Evolutionary conservation across 1,140 invertebrate species (phyloP).

Genomic region (Caenorhabditis inopinata): DNA sequence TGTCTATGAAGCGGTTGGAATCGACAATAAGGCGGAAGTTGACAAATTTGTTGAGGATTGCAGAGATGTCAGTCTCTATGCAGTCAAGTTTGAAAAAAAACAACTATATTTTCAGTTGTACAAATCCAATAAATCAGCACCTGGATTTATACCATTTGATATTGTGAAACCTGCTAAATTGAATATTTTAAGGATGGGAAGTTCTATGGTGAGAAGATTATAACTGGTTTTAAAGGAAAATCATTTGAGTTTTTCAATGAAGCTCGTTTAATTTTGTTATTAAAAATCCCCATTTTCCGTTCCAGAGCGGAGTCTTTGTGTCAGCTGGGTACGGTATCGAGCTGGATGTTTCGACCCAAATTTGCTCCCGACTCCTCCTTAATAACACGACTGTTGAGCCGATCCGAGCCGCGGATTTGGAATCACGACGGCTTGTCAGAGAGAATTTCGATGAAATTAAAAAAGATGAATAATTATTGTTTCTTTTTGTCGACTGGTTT

Average conservation of each 20-base stretch:
- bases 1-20: neutral
- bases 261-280: neutral
- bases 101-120: neutral
- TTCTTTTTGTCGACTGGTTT: too few relatives aligned
- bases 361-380: neutral
- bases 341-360: conserved; percentile 31
- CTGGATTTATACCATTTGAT: conserved; percentile 29
- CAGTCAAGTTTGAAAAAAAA: neutral
- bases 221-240: neutral
- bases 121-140: neutral
- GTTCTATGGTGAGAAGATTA: conserved; percentile 26
- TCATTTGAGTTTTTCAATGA: too few relatives aligned
- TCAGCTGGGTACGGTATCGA: conserved; percentile 47
- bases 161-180: conserved; percentile 20
- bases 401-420: conserved; percentile 35
- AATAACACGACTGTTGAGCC: conserved; percentile 40
- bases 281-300: conserved; percentile 15
- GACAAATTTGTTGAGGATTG: conserved; percentile 32
- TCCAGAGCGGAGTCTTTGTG: conserved; percentile 44
- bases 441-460: conserved; percentile 11
- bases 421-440: neutral
- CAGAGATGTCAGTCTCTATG: neutral
- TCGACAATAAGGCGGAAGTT: conserved; percentile 1
- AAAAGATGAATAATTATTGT: neutral
- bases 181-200: conserved; percentile 13